Percentiles rank a stretch among this genome's conserved stretches.
Conservation (phyloP, 2,888 invertebrate species). For the Hirtodrosophila duncani region DNA sequence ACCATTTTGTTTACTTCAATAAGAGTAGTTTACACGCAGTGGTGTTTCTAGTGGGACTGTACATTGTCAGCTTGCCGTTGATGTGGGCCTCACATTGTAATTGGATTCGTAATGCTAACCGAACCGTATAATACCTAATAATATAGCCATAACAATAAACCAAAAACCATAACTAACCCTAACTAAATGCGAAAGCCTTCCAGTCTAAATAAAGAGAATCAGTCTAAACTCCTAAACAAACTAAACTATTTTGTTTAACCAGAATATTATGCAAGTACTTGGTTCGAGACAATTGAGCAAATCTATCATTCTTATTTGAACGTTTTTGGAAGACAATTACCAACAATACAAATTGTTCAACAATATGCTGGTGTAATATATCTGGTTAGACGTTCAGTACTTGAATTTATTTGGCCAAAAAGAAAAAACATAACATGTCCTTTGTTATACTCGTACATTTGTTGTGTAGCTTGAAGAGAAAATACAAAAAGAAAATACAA, state of each 20-base stretch:
- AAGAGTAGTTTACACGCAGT: slow-evolving; percentile 79
- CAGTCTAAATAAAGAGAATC: too few species aligned
- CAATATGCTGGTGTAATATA: slow-evolving; percentile 78
- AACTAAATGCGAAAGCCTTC: too few species aligned
- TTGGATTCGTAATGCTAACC: slow-evolving; percentile 67
- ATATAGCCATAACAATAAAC: slow-evolving; percentile 29
- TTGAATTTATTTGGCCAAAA: slow-evolving; percentile 76
- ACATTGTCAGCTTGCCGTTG: slow-evolving; percentile 84
- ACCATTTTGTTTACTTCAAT: slow-evolving; percentile 75
- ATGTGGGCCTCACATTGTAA: slow-evolving; percentile 81
- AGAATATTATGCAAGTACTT: slow-evolving; percentile 77
- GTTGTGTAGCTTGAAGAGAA: slow-evolving; percentile 43
- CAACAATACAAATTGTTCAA: slow-evolving; percentile 69
- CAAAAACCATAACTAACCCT: slow-evolving; percentile 23
- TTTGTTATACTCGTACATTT: slow-evolving; percentile 39
- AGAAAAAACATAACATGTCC: slow-evolving; percentile 25
- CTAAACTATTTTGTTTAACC: slow-evolving; percentile 74
- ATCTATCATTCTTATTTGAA: slow-evolving; percentile 26
- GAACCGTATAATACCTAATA: slow-evolving; percentile 48
- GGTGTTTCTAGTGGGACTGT: slow-evolving; percentile 79
- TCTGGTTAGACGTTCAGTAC: slow-evolving; percentile 77
- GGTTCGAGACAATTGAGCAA: slow-evolving; percentile 61
- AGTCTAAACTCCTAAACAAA: slow-evolving; percentile 60
- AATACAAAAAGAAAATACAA: slow-evolving; percentile 24
- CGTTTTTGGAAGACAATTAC: slow-evolving; percentile 54